Conservation (phyloP, 2,797 vertebrate genomes). For the Ceyx erithaca region DNA sequence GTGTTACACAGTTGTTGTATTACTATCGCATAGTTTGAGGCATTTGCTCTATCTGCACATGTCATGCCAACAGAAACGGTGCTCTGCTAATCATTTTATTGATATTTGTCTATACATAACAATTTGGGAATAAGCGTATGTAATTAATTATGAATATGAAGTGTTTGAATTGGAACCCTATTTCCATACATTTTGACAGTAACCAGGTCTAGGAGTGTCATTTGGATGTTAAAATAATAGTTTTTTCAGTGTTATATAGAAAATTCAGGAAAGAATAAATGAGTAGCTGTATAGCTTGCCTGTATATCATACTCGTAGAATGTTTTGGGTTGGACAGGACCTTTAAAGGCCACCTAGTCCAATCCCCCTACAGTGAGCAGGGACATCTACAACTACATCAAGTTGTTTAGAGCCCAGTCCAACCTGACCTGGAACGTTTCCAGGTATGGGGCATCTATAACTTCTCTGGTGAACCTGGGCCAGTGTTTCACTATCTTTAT, state of each 20-base stretch:
- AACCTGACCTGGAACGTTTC: not conserved
- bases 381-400: not conserved
- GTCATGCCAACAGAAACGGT: not conserved
- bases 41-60: not conserved
- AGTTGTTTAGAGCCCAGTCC: not conserved
- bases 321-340: not conserved
- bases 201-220: not conserved
- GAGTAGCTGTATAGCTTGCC: not conserved
- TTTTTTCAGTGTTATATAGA: not conserved
- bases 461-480: not conserved
- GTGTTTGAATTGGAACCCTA: not conserved
- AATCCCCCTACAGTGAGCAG: not conserved
- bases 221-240: not conserved
- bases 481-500: not conserved
- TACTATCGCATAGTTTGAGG: not conserved
- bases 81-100: not conserved
- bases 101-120: constrained; percentile 2
- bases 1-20: not conserved
- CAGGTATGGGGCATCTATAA: not conserved
- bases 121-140: not conserved
- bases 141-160: not conserved
- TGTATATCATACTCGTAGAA: not conserved
- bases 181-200: not conserved
- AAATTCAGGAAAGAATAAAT: not conserved
- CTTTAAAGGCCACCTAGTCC: not conserved